phyloP scores from a whole-genome alignment of 2,113 vertebrate genomes.

The Python bivittatus region DNA sequence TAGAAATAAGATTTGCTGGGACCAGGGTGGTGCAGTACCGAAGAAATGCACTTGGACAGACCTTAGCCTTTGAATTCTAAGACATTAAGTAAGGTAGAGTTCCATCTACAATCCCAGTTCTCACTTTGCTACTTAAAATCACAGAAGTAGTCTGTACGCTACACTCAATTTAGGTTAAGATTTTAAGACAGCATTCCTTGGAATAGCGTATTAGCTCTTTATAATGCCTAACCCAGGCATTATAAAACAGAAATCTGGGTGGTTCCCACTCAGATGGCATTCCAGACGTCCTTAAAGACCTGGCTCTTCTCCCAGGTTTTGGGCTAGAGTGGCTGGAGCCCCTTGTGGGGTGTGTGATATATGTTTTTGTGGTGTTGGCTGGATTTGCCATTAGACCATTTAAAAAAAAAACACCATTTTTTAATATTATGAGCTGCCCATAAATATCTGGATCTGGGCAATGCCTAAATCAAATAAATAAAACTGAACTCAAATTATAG shows the following conservation, averaged over 20 bases:
- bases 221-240: not conserved
- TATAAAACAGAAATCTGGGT: not conserved
- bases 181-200: not conserved
- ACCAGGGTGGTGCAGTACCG: not conserved
- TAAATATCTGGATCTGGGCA: no score
- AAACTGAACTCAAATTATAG: not conserved
- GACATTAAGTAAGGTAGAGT: not conserved
- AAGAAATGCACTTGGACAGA: not conserved
- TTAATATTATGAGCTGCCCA: not conserved
- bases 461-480: not conserved
- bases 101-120: not conserved
- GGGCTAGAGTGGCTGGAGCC: not conserved
- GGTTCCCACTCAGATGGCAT: not conserved
- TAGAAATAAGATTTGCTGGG: no score
- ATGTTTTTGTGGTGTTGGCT: not conserved
- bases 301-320: not conserved
- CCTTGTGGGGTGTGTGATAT: not conserved
- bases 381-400: no score
- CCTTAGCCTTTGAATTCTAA: not conserved
- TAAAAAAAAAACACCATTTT: no score
- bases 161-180: not conserved
- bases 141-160: not conserved
- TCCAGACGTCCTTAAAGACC: not conserved
- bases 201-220: not conserved
- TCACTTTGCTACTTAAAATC: not conserved